Conservation (phyloP, 2,113 vertebrate species). For the Lanius ludovicianus region DNA sequence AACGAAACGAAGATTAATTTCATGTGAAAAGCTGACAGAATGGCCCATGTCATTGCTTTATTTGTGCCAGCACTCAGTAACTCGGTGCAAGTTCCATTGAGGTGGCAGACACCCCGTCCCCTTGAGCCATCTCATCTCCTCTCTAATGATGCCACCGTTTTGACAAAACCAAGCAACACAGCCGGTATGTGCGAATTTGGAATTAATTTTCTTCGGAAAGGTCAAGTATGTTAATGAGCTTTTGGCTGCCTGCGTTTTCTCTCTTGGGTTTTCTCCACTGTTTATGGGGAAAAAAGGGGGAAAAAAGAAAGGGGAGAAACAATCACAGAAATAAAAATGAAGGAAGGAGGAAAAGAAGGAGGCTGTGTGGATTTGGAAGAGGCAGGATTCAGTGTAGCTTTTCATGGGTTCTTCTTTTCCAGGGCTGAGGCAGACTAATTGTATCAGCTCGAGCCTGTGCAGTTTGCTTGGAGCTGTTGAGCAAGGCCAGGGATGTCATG, state of each 20-base stretch:
- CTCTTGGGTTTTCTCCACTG: neutral
- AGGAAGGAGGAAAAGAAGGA: neutral
- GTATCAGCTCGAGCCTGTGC: neutral
- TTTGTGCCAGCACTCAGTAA: conserved; percentile 73
- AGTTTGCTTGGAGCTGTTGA: conserved; percentile 47
- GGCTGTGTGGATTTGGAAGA: neutral
- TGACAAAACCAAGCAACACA: conserved; percentile 77
- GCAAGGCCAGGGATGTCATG: neutral
- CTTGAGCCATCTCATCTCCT: conserved; percentile 73
- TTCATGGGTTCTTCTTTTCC: neutral
- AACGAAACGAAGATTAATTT: conserved; percentile 72
- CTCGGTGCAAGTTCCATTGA: conserved; percentile 69
- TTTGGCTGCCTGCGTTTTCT: conserved; percentile 34
- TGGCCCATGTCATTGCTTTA: conserved; percentile 72
- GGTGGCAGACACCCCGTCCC: conserved; percentile 79
- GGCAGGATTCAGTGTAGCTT: neutral
- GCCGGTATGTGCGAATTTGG: conserved; percentile 78
- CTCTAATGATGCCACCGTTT: conserved; percentile 77
- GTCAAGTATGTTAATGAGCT: conserved; percentile 79
- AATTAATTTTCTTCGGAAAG: conserved; percentile 80
- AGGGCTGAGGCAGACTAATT: neutral
- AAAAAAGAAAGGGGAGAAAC: neutral
- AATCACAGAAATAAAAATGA: neutral
- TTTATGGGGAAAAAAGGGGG: neutral
- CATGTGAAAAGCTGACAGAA: conserved; percentile 78